Evolutionary conservation across 2,113 vertebrate species (phyloP), one percentile per base, ranked within the genome.

Genomic region (Cettia cetti): DNA sequence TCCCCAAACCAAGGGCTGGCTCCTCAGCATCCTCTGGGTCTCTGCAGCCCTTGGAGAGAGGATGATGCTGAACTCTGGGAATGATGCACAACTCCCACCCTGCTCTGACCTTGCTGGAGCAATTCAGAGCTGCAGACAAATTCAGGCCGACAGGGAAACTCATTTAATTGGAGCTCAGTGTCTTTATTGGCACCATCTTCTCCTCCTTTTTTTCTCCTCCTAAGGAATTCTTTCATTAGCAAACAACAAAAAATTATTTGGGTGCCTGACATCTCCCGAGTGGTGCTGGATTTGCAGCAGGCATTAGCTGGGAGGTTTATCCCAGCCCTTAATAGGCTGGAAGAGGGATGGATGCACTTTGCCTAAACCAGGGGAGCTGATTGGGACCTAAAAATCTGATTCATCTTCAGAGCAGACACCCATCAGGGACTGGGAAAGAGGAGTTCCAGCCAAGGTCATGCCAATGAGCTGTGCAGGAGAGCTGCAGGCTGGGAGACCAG

Each of bases 311-410:
- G 78, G 89, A 97, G 92, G 72, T 97, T 96, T 84, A 71, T 88
- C 92, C 94, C 49, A 53, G 57, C 75, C 85, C 84, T 97, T 98
- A 97, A 97, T 97, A 97, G 94, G 88, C 83, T 94, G 66, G 82
- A 98, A 98, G 97, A 98, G 93, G 94, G 94, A 98, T 97, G 95
- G 79, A 92, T 89, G 83, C 79, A 95, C 90, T 97, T 97, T 85
- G 94, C 92, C 83, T 96, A 94, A 97, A 95, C 94, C 95, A 94
- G 76, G 76, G 89, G 65, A 96, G 94, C 94, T 96, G 97, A 97
- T 96, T 97, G 90, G 92, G 93, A 90, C 96, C 92, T 97, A 96
- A 97, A 97, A 95, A 95, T 97, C 96, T 65, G 96, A 97, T 98
- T 94, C 94, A 74, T 98, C 97, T 98, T 97, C 93, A 82, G 71